Percentiles rank a stretch among this genome's conserved stretches.
Evolutionary conservation across 2,797 vertebrate genomes (phyloP).

Genomic region (Xenopus petersii): DNA sequence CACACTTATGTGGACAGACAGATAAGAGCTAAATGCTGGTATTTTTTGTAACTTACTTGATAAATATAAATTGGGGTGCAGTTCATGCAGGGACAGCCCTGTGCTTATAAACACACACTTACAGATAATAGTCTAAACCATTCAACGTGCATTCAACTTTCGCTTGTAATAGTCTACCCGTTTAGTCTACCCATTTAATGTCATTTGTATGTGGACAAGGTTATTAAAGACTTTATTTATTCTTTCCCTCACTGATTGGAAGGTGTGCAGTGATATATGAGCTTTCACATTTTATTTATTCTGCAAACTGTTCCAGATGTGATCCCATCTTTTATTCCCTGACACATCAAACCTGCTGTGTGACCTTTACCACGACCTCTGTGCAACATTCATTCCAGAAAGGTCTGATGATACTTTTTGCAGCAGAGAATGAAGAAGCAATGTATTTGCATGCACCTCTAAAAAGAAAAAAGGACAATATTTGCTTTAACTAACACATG

Average conservation of each 20-base stretch:
- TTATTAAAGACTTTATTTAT: slow-evolving; percentile 87
- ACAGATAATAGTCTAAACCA: no score
- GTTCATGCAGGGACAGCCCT: no score
- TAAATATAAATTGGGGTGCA: no score
- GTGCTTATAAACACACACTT: no score
- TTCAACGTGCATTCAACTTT: background rate
- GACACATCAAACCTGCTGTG: slow-evolving; percentile 83
- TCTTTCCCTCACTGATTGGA: slow-evolving; percentile 78
- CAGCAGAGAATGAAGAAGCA: slow-evolving; percentile 32
- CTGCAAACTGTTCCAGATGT: slow-evolving; percentile 89
- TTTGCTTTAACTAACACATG: no score
- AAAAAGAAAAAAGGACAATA: no score
- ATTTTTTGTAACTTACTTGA: no score
- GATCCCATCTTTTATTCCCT: slow-evolving; percentile 85
- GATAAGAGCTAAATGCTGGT: no score
- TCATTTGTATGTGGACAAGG: slow-evolving; percentile 79
- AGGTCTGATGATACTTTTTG: slow-evolving; percentile 60
- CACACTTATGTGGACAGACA: no score
- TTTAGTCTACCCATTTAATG: slow-evolving; percentile 65
- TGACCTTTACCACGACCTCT: slow-evolving; percentile 79
- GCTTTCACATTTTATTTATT: slow-evolving; percentile 84
- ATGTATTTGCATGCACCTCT: no score
- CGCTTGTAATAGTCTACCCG: background rate
- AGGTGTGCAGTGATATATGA: slow-evolving; percentile 84
- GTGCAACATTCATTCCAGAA: slow-evolving; percentile 69